Percentiles rank a stretch among this genome's conserved stretches.
Evolutionary conservation across 2,797 vertebrate species (phyloP).

Genomic region (Lerista edwardsae): DNA sequence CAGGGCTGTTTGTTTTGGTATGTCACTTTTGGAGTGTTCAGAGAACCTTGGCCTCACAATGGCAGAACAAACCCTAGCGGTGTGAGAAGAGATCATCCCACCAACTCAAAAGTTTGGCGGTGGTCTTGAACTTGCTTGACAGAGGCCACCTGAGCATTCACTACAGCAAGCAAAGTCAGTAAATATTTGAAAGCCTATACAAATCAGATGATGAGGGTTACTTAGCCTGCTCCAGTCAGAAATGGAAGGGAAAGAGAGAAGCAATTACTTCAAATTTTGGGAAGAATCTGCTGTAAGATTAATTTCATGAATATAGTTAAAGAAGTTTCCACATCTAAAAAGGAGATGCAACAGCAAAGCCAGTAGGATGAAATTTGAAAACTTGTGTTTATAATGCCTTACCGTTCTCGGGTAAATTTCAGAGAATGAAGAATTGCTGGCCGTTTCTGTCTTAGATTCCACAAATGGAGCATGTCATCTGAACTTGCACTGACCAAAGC

Average conservation of each 20-base stretch:
- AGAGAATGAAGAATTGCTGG: slow-evolving; percentile 97
- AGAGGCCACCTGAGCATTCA: too few species aligned
- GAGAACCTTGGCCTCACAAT: too few species aligned
- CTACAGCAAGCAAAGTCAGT: too few species aligned
- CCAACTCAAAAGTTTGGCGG: too few species aligned
- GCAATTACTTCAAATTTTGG: not conserved
- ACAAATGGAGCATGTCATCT: slow-evolving; percentile 95
- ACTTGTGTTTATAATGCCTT: slow-evolving; percentile 58
- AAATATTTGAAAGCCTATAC: too few species aligned
- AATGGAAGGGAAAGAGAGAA: not conserved
- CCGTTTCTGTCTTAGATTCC: slow-evolving; percentile 95
- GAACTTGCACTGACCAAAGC: slow-evolving; percentile 95
- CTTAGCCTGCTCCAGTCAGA: not conserved
- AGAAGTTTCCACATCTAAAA: not conserved
- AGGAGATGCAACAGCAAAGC: slow-evolving; percentile 25
- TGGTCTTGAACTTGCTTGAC: too few species aligned
- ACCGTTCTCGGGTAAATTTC: slow-evolving; percentile 98
- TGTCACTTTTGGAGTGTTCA: too few species aligned
- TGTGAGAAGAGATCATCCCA: too few species aligned
- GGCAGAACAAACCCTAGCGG: too few species aligned
- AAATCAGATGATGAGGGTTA: not conserved
- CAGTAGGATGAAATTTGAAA: not conserved
- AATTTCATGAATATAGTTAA: not conserved
- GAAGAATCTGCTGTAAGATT: not conserved
- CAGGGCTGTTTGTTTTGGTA: too few species aligned